phyloP scores from a whole-genome alignment of 2,113 vertebrate genomes.

The Caretta caretta region DNA sequence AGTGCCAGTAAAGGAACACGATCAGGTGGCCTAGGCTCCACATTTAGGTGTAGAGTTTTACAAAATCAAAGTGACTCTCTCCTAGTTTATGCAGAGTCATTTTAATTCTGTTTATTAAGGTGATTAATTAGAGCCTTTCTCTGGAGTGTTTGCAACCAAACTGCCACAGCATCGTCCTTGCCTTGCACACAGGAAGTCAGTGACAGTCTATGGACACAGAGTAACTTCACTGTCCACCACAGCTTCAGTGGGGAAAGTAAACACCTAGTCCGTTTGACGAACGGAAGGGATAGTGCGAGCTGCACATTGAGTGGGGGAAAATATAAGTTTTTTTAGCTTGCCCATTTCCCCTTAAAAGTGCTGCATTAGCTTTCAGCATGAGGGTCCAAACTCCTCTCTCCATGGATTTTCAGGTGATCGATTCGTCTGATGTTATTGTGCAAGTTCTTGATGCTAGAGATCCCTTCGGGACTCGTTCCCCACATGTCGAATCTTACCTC shows the following conservation, averaged over 20 bases:
- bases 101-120: background rate
- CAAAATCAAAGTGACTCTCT: background rate
- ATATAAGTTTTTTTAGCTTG: background rate
- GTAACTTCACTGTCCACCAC: background rate
- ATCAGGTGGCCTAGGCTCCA: background rate
- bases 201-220: background rate
- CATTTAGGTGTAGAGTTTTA: background rate
- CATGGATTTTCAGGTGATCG: slow-evolving; percentile 87
- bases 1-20: background rate
- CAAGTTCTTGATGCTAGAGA: slow-evolving; percentile 97
- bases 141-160: background rate
- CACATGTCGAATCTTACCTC: slow-evolving; percentile 93
- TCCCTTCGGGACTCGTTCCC: slow-evolving; percentile 94
- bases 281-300: background rate
- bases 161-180: background rate
- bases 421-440: slow-evolving; percentile 97
- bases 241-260: background rate
- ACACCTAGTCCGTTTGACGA: background rate
- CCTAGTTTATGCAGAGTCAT: accelerated
- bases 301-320: background rate
- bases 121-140: background rate
- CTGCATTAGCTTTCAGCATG: background rate
- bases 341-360: background rate
- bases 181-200: background rate
- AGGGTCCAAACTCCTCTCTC: background rate